A percentile compares a stretch with the other conserved stretches of the same genome.
These are phyloP conservation scores for Ctenochaetus hawaiiensis DNA, from an alignment of 2,797 vertebrate species.

Conservation along the genomic window DNA sequence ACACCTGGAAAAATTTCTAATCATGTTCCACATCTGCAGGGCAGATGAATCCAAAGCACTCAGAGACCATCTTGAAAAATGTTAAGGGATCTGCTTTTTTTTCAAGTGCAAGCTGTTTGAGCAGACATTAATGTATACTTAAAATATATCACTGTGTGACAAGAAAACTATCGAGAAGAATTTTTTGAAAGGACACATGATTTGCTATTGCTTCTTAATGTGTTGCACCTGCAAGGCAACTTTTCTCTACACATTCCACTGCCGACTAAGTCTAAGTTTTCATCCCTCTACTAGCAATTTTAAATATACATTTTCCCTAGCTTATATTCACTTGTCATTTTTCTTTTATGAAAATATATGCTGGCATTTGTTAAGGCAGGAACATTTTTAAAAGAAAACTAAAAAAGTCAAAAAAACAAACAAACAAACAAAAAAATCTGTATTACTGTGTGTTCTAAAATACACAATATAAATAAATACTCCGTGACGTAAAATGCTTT, in stretches of 20 bases:
- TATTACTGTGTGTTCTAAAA: neutral
- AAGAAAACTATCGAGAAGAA: neutral
- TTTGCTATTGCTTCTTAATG: constrained; percentile 8
- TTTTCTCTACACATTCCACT: neutral
- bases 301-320: neutral
- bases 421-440: neutral
- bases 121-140: constrained; percentile 28
- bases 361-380: neutral
- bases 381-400: constrained; percentile 24
- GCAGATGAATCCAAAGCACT: constrained; percentile 62
- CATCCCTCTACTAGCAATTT: neutral
- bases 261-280: neutral
- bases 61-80: constrained; percentile 43
- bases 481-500: too few species aligned
- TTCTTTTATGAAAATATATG: neutral
- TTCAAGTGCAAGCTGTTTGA: constrained; percentile 9
- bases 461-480: neutral
- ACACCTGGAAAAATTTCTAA: neutral
- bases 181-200: neutral
- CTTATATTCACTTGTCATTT: neutral
- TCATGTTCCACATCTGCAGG: constrained; percentile 63
- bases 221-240: constrained; percentile 11
- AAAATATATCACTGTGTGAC: constrained; percentile 20
- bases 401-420: neutral
- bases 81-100: constrained; percentile 34